Evolutionary conservation across 1,140 invertebrate genomes (phyloP), one percentile per base, ranked within the genome.

Genomic region (roundworm (Caenorhabditis elegans)): DNA sequence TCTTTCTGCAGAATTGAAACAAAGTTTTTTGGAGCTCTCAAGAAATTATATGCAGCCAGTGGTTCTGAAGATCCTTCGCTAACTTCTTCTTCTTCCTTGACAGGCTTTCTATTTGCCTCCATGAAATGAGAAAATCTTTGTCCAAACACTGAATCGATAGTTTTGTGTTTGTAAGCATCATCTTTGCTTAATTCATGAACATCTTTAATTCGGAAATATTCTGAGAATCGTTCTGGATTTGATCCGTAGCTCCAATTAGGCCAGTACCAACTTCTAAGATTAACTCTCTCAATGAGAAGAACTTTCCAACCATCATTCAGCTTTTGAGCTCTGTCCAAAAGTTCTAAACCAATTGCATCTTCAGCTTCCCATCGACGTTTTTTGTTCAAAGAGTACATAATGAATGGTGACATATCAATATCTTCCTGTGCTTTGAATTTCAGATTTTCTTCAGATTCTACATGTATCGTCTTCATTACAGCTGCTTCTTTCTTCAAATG

Each of bases 301-400:
- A 70, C 60, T 11, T 70, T 70, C 60, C 60, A 70, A 10, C 60
- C 60, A 22, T 70, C 60, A 39, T 70, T 70, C 34, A 70, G 22
- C 22, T 70, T 70, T 8, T 39, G 60, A 70, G 31, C 34, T 39
- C 34, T 70, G 0, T 70, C 60, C 34, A 70, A 22, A 70, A 70
- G 60, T 11, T 70, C 60, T 3, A 70, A 5, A 39, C 31, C 60
- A 11, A 70, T 70, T 19, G 60, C 31, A 43, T 70, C 60, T 70
- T 70, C 34, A 1, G 31, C 34, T 70, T 70, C 60, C 60, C 60
- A 70, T 43, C 60, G 11, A 0, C 60, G 31, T 39, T 43, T 39
- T 34, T 70, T 70, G 11, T 70, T 70, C 5, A 70, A n/a, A 10
- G 60, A 70, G 28, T 70, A 60, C 8, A 3, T 60, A 17, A 60